Evolutionary conservation across 2,797 vertebrate species (phyloP).

Genomic region (Octomys mimax): DNA sequence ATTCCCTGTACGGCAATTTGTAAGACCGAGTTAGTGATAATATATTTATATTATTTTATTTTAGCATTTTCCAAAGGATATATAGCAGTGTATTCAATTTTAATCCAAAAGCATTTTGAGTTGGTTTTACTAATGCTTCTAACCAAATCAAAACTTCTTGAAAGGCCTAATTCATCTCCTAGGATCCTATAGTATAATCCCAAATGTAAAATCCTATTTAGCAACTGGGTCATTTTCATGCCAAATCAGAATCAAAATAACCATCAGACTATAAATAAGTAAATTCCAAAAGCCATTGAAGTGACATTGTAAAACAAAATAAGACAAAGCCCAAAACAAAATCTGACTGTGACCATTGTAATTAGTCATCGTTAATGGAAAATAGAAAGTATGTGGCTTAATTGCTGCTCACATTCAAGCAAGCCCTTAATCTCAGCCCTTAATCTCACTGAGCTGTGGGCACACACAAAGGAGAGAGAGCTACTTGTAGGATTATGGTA

Average conservation of each 20-base stretch:
- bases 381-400: background rate
- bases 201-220: background rate
- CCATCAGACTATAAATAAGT: background rate
- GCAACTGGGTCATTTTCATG: conserved; percentile 6
- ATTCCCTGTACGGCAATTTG: background rate
- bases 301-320: conserved; percentile 26
- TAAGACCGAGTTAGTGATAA: background rate
- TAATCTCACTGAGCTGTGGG: background rate
- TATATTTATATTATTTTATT: background rate
- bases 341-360: background rate
- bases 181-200: background rate
- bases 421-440: background rate
- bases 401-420: background rate
- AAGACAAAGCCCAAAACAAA: background rate
- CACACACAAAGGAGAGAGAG: background rate
- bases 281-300: background rate
- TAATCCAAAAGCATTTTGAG: background rate
- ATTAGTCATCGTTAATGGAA: background rate
- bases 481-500: background rate
- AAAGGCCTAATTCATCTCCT: background rate
- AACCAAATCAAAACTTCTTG: background rate
- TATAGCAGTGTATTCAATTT: background rate
- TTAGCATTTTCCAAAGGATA: background rate
- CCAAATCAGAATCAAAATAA: conserved; percentile 31
- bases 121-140: background rate